Evolutionary conservation across 1,140 invertebrate species (phyloP).

Genomic region (Zophobas morio): DNA sequence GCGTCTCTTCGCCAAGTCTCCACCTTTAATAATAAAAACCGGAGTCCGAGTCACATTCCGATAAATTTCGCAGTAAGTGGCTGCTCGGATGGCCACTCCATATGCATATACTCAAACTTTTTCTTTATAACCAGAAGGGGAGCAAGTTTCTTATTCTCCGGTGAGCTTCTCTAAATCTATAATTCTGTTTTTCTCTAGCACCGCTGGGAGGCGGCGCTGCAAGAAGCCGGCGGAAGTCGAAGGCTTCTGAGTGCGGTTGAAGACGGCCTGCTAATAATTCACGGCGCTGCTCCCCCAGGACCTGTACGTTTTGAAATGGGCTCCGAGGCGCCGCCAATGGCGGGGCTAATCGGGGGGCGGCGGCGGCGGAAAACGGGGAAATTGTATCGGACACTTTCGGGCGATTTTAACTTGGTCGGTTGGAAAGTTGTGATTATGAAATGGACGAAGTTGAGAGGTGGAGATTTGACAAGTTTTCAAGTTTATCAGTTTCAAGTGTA

Average conservation of each 20-base stretch:
- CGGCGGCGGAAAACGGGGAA: too few relatives aligned
- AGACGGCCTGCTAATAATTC: conserved; percentile 52
- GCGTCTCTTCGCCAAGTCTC: too few relatives aligned
- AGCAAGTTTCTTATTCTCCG: conserved; percentile 35
- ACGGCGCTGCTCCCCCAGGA: conserved; percentile 40
- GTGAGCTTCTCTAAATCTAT: conserved; percentile 45
- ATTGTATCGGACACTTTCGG: too few relatives aligned
- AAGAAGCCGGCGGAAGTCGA: conserved; percentile 28
- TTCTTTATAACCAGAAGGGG: conserved; percentile 26
- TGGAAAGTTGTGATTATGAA: too few relatives aligned
- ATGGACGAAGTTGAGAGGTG: too few relatives aligned
- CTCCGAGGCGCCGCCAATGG: conserved; percentile 42
- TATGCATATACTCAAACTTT: conserved; percentile 43
- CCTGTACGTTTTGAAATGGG: conserved; percentile 51
- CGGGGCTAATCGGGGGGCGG: not conserved
- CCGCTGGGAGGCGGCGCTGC: conserved; percentile 32
- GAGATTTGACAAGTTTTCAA: too few relatives aligned
- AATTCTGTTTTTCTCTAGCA: conserved; percentile 47
- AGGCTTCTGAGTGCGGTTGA: conserved; percentile 43
- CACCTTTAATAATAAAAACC: conserved; percentile 7
- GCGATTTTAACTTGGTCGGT: too few relatives aligned
- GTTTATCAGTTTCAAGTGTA: too few relatives aligned
- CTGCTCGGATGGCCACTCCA: conserved; percentile 29
- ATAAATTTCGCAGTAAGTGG: conserved; percentile 25
- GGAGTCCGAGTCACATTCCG: conserved; percentile 1